Conservation (phyloP, 2,113 vertebrate species). For the Ascaphus truei region DNA sequence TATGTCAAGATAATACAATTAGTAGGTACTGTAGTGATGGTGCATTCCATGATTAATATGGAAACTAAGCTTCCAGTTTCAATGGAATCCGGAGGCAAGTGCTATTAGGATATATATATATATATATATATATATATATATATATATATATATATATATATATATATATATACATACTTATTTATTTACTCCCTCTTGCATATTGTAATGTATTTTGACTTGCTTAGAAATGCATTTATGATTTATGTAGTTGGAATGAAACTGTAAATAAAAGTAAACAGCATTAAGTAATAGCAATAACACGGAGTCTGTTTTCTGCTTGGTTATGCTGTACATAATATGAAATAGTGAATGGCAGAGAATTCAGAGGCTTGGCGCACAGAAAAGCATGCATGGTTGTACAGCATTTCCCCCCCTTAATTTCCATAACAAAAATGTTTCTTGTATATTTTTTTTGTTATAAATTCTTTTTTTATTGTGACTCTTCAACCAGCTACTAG, state of each 20-base stretch:
- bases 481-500: too few species aligned
- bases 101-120: conserved; percentile 1
- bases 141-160: conserved; percentile 36
- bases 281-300: neutral
- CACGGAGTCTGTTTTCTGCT: neutral
- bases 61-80: conserved; percentile 33
- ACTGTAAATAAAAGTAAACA: conserved; percentile 48
- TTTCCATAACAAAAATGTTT: too few species aligned
- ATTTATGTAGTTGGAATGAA: conserved; percentile 45
- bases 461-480: too few species aligned
- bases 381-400: too few species aligned
- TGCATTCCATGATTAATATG: conserved; percentile 38
- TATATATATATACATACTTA: too few species aligned
- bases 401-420: too few species aligned
- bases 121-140: conserved; percentile 37
- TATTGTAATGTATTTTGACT: conserved; percentile 48
- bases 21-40: conserved; percentile 51
- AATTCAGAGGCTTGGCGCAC: too few species aligned
- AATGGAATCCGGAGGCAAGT: neutral
- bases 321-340: too few species aligned
- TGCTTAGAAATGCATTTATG: conserved; percentile 45
- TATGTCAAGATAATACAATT: neutral
- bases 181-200: too few species aligned
- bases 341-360: neutral
- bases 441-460: too few species aligned